Base-by-base conservation (phyloP, 64 coral and sea anemone species). In the Pocillopora damicornis region DNA sequence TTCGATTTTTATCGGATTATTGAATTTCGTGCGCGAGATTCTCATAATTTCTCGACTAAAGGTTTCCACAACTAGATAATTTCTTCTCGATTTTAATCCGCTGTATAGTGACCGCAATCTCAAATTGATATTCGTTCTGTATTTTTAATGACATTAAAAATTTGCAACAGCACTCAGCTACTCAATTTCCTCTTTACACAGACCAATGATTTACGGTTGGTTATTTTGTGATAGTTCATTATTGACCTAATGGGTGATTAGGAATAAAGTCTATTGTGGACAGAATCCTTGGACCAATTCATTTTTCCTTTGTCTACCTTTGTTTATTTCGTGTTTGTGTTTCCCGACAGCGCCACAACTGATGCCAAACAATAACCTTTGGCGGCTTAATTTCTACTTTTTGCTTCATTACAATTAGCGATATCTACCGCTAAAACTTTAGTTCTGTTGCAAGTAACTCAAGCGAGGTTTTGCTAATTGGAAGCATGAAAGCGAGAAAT, bases 301-400 rank as follows among this genome's bases (percentile, higher is more conserved):
- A 85, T 72, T 66, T 36, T 51, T 63, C 36, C 9, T 57, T 85
- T 85, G 81, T 23, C 45, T 72, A 57, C 64, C 37, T 85, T 85
- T 69, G 18, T 85, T 82, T 67, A 51, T 36, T 17, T 63, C 63
- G 25, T 71, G 79, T 63, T 79, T 63, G 63, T 66, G 62, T 66
- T 82, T 66, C 22, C 67, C 67, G n/a, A 71, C 67, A 71, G 0
- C 67, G 25, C 1, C 4, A 23, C 67, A n/a, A 71, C n/a, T 11
- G 22, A n/a, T 23, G n/a, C 0, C n/a, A 71, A 23, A 71, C 67
- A 71, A 71, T 71, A 71, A 71, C 67, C 20, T 30, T 71, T 71
- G n/a, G 67, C 9, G 25, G 6, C 20, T 71, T 71, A 9, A 23
- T 71, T 23, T 23, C 12, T 17, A 1, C 61, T 2, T 15, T 63